Evolutionary conservation across 2,113 vertebrate genomes (phyloP).

Genomic region (Aramus guarauna): DNA sequence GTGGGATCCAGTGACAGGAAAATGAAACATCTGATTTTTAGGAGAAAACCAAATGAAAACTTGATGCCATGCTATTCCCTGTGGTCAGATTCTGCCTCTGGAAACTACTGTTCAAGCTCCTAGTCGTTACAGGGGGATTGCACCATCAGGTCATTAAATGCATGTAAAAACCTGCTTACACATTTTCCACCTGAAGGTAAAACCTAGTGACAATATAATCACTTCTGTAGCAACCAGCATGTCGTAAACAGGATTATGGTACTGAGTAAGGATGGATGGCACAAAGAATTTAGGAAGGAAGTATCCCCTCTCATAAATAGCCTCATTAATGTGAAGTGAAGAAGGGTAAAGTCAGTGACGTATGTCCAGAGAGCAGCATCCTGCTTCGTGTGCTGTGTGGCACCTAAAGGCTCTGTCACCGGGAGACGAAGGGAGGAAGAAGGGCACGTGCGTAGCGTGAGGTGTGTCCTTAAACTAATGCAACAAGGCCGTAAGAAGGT

Average conservation of each 20-base stretch:
- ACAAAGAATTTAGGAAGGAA: neutral
- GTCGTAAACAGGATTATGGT: neutral
- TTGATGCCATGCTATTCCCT: neutral
- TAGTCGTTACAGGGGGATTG: neutral
- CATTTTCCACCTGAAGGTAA: neutral
- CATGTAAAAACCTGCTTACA: neutral
- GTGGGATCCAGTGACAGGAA: neutral
- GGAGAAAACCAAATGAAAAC: neutral
- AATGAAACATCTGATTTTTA: neutral
- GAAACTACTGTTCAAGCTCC: neutral
- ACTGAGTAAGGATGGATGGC: neutral
- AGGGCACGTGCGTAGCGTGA: neutral
- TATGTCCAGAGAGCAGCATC: neutral
- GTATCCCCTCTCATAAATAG: neutral
- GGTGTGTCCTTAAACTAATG: neutral
- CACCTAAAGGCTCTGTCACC: neutral
- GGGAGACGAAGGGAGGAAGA: neutral
- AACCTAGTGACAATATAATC: neutral
- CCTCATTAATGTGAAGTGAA: fast-evolving
- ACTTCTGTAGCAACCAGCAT: neutral
- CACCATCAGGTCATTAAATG: neutral
- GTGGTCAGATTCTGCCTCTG: neutral
- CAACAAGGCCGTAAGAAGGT: neutral
- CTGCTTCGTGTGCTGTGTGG: fast-evolving
- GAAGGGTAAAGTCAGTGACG: neutral